phyloP scores from a whole-genome alignment of 2,113 vertebrate genomes.

The Perca flavescens region DNA sequence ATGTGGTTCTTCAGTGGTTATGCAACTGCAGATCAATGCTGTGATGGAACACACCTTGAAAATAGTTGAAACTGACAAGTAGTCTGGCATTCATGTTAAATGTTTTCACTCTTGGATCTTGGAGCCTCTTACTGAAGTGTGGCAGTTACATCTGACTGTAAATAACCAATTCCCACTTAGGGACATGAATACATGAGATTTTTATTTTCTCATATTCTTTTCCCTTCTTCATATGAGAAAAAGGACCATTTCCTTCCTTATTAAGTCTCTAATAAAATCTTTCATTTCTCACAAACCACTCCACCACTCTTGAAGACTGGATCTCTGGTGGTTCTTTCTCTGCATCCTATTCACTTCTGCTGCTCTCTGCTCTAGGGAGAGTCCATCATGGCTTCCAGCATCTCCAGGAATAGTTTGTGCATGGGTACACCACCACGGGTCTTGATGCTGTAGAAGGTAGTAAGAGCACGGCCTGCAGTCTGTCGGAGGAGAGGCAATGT shows the following conservation, averaged over 20 bases:
- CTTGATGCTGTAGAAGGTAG: conserved; percentile 93
- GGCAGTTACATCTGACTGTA: conserved; percentile 58
- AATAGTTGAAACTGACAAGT: conserved; percentile 37
- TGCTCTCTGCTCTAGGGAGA: conserved; percentile 78
- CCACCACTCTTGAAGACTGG: conserved; percentile 49
- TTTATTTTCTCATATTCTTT: conserved; percentile 35
- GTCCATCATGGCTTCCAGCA: conserved; percentile 98
- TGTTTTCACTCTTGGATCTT: conserved; percentile 43
- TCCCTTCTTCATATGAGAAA: conserved; percentile 48
- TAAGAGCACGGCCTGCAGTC: conserved; percentile 91
- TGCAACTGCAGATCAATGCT: conserved; percentile 51
- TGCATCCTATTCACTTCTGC: background rate
- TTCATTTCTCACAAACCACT: conserved; percentile 57
- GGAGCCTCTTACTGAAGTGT: conserved; percentile 52
- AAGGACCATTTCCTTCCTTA: conserved; percentile 41
- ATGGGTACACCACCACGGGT: conserved; percentile 93
- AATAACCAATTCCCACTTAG: conserved; percentile 36
- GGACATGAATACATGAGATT: conserved; percentile 23
- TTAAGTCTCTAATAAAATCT: conserved; percentile 52
- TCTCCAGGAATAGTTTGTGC: conserved; percentile 97
- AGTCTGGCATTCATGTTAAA: conserved; percentile 48
- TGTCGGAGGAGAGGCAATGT: conserved; percentile 92
- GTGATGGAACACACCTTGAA: conserved; percentile 52
- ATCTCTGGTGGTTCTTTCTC: conserved; percentile 35
- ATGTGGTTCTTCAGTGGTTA: conserved; percentile 62